Evolutionary conservation across 2,113 vertebrate genomes (phyloP).

Genomic region (Brienomyrus brachyistius): DNA sequence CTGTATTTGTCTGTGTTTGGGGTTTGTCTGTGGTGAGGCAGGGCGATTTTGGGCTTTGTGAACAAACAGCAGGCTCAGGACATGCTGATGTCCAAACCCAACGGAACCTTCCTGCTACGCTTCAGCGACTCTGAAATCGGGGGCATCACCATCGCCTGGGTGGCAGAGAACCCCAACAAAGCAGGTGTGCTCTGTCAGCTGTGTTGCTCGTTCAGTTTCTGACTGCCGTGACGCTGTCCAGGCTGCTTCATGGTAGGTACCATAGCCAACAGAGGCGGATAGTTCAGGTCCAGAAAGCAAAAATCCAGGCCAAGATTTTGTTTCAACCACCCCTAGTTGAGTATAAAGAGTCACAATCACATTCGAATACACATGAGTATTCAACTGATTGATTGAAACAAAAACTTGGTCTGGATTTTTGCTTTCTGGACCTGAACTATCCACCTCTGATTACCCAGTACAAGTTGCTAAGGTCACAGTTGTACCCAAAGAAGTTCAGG

Average conservation of each 20-base stretch:
- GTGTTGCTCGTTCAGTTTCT: neutral
- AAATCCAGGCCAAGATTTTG: neutral
- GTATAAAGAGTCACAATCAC: neutral
- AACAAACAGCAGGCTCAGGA: slow-evolving; percentile 98
- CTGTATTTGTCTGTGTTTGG: slow-evolving; percentile 3
- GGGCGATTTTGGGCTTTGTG: slow-evolving; percentile 92
- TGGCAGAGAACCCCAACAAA: slow-evolving; percentile 74
- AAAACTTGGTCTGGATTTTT: neutral
- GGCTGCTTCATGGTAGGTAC: neutral
- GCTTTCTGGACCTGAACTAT: neutral
- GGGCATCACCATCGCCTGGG: slow-evolving; percentile 95
- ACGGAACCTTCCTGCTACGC: slow-evolving; percentile 91
- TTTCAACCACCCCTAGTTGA: neutral
- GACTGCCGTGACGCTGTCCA: neutral
- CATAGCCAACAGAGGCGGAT: neutral
- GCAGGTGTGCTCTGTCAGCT: slow-evolving; percentile 48
- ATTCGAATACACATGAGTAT: too few species aligned
- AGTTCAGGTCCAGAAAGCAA: neutral
- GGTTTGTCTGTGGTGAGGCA: slow-evolving; percentile 36
- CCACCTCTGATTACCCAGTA: neutral
- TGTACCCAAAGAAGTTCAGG: neutral
- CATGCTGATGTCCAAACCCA: slow-evolving; percentile 94
- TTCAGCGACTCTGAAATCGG: slow-evolving; percentile 97
- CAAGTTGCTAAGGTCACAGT: neutral
- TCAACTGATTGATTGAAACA: neutral